phyloP scores from a whole-genome alignment of 1,140 invertebrate species.

The Drosophila elegans region DNA sequence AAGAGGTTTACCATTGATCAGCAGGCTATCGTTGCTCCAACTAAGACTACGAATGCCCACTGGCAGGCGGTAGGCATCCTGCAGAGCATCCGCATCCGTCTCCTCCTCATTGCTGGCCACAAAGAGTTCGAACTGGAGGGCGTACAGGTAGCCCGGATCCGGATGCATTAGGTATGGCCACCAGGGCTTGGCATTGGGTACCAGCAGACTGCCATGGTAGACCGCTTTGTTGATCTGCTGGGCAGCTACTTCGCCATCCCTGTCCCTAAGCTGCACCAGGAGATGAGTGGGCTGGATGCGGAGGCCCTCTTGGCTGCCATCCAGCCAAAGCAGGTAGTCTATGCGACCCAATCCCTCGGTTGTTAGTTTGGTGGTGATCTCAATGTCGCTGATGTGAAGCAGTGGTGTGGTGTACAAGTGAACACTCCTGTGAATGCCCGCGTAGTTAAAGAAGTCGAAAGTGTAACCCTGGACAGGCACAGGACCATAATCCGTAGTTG shows the following conservation, averaged over 20 bases:
- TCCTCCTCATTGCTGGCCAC: background rate
- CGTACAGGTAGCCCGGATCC: conserved; percentile 92
- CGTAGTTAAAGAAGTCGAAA: conserved; percentile 99
- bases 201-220: conserved; percentile 86
- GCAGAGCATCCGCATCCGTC: conserved; percentile 72
- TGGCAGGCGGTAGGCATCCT: conserved; percentile 92
- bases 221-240: conserved; percentile 45
- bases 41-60: conserved; percentile 94
- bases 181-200: conserved; percentile 93
- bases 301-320: background rate
- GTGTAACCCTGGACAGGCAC: conserved; percentile 91
- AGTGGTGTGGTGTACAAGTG: conserved; percentile 94
- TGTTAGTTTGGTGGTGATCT: conserved; percentile 89
- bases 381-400: conserved; percentile 93
- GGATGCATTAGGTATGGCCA: conserved; percentile 96
- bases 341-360: conserved; percentile 68
- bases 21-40: conserved; percentile 90
- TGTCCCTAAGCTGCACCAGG: conserved; percentile 44
- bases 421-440: conserved; percentile 97
- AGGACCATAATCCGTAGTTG: conserved; percentile 87
- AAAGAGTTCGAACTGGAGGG: conserved; percentile 85
- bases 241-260: conserved; percentile 37
- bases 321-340: conserved; percentile 56
- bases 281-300: conserved; percentile 18
- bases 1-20: conserved; percentile 94